These are phyloP conservation scores for Mesocricetus auratus DNA, from an alignment of 2,113 vertebrate genomes.

Conservation along the genomic window DNA sequence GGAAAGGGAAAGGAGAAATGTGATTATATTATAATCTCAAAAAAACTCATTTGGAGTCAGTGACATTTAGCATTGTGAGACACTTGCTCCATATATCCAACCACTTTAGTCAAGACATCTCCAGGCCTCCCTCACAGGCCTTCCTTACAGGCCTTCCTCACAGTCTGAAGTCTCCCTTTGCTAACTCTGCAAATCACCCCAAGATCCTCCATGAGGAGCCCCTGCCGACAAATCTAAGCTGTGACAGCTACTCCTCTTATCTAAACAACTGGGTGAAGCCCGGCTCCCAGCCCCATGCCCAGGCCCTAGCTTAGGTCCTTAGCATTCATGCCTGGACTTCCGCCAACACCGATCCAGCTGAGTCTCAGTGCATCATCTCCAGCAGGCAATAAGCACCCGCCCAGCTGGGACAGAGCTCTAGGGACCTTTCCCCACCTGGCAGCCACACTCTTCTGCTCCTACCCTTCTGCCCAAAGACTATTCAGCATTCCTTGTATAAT, in stretches of 20 bases:
- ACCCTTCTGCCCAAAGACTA: not conserved
- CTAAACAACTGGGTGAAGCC: not conserved
- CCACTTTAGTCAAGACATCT: not conserved
- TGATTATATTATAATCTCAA: not conserved
- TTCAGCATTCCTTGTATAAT: not conserved
- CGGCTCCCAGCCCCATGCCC: not conserved
- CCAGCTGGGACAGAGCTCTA: fast-evolving
- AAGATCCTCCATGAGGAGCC: not conserved
- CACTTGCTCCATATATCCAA: not conserved
- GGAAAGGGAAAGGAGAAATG: not conserved
- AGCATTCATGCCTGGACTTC: not conserved
- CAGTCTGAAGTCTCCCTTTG: not conserved
- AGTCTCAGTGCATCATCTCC: not conserved
- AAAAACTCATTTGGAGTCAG: not conserved
- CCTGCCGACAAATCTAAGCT: not conserved
- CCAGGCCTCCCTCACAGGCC: not conserved
- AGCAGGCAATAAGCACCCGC: not conserved
- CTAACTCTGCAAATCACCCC: not conserved
- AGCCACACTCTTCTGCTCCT: not conserved
- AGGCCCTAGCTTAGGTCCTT: not conserved
- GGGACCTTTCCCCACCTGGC: not conserved
- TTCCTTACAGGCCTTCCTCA: not conserved
- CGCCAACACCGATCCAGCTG: fast-evolving
- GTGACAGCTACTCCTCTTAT: not conserved
- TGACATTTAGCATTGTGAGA: too few relatives aligned